Percentiles rank a stretch among this genome's conserved stretches.
Evolutionary conservation across 2,888 invertebrate genomes (phyloP).

Genomic region (Flabesymbios commensalis): DNA sequence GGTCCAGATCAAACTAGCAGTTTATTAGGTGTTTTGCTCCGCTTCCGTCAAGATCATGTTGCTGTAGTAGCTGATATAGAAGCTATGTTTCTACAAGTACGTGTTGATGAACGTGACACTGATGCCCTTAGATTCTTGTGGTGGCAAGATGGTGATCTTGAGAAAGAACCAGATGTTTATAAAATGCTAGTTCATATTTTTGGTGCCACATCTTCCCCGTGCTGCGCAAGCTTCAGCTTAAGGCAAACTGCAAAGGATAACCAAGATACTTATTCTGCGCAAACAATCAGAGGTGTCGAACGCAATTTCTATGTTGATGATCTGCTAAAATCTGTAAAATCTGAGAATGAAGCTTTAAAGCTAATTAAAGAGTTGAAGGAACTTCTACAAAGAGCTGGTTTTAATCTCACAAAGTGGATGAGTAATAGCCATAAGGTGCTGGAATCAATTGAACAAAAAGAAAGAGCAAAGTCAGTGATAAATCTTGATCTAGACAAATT

Average conservation of each 20-base stretch:
- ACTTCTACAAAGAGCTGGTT: not conserved
- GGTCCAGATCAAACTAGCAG: constrained; percentile 3
- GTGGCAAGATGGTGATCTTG: not conserved
- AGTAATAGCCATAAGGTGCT: constrained; percentile 6
- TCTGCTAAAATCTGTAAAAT: not conserved
- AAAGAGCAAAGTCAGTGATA: not conserved
- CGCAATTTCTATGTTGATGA: not conserved
- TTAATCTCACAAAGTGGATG: constrained; percentile 11
- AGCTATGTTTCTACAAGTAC: constrained; percentile 7
- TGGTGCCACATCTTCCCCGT: not conserved
- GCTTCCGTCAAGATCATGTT: constrained; percentile 2
- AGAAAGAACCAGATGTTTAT: not conserved
- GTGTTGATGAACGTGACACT: not conserved
- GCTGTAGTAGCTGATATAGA: constrained; percentile 2
- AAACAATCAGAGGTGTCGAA: not conserved
- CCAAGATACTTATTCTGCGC: not conserved
- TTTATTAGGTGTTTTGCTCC: not conserved
- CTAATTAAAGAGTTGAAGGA: not conserved
- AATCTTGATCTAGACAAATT: not conserved
- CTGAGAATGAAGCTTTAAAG: not conserved
- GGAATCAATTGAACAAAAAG: not conserved
- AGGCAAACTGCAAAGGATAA: not conserved
- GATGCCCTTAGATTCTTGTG: constrained; percentile 5
- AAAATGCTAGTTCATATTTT: constrained; percentile 2
- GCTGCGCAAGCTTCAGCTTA: not conserved